These are phyloP conservation scores for Galeopsomyia nigrocyanea DNA, from an alignment of 2,888 invertebrate genomes.

Conservation along the genomic window DNA sequence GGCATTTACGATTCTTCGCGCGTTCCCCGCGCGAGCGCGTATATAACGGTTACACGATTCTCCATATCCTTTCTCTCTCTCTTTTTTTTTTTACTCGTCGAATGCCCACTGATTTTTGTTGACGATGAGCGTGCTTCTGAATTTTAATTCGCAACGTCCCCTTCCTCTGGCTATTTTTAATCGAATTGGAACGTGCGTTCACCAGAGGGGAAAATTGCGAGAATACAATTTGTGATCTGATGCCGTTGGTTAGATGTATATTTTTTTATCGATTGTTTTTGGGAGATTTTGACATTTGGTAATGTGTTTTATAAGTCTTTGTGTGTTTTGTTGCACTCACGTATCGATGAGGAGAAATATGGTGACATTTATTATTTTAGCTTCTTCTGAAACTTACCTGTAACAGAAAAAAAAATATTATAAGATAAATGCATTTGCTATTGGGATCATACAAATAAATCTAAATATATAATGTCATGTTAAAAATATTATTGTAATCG, in stretches of 20 bases:
- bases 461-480: too few relatives aligned
- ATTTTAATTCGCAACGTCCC: conserved; percentile 22
- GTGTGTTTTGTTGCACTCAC: neutral
- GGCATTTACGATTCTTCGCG: conserved; percentile 28
- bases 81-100: conserved; percentile 3
- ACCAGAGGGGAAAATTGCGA: too few relatives aligned
- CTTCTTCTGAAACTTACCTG: conserved; percentile 16
- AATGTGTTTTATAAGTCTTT: too few relatives aligned
- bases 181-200: conserved; percentile 14
- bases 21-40: neutral
- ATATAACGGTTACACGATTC: conserved; percentile 22
- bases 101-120: conserved; percentile 33
- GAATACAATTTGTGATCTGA: too few relatives aligned
- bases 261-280: too few relatives aligned
- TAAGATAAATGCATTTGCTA: too few relatives aligned
- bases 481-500: too few relatives aligned
- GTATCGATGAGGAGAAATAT: neutral
- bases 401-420: conserved; percentile 10
- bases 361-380: conserved; percentile 1
- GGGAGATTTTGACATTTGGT: too few relatives aligned
- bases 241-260: too few relatives aligned
- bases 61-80: conserved; percentile 3
- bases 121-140: conserved; percentile 24
- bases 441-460: too few relatives aligned
- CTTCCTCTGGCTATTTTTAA: conserved; percentile 10